Percentiles rank a stretch among this genome's conserved stretches.
phyloP scores from a whole-genome alignment of 1,140 invertebrate genomes.

The Brevipalpus yothersi region DNA sequence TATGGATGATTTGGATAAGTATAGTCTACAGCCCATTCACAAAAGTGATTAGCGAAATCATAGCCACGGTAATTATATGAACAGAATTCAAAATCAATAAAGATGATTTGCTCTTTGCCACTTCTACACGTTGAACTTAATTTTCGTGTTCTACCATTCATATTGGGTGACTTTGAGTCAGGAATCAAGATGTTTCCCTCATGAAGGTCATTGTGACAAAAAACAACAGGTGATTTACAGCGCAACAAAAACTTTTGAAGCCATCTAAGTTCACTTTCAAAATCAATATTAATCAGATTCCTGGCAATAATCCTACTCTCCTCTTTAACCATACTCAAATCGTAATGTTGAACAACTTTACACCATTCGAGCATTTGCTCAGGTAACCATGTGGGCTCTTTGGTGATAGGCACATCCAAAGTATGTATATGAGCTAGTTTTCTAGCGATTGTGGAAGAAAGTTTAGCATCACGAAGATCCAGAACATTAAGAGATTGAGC shows the following conservation, averaged over 20 bases:
- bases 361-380: slow-evolving; percentile 35
- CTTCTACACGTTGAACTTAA: background rate
- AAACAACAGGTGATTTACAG: slow-evolving; percentile 54
- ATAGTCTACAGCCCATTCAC: slow-evolving; percentile 85
- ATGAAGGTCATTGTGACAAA: slow-evolving; percentile 93
- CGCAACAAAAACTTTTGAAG: slow-evolving; percentile 23
- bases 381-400: slow-evolving; percentile 80
- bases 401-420: slow-evolving; percentile 75
- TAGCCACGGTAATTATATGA: slow-evolving; percentile 36
- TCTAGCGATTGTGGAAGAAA: slow-evolving; percentile 57
- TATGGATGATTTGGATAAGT: slow-evolving; percentile 45
- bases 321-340: slow-evolving; percentile 8
- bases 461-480: slow-evolving; percentile 45
- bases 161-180: slow-evolving; percentile 15
- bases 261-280: slow-evolving; percentile 35
- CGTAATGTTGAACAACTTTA: slow-evolving; percentile 4
- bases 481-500: slow-evolving; percentile 50
- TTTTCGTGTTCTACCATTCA: background rate
- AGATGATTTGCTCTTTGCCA: slow-evolving; percentile 24
- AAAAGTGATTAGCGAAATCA: slow-evolving; percentile 86
- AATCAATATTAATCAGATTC: slow-evolving; percentile 23
- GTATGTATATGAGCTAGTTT: slow-evolving; percentile 74
- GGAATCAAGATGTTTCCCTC: slow-evolving; percentile 38
- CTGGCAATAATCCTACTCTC: slow-evolving; percentile 9
- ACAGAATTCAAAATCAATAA: slow-evolving; percentile 65